phyloP scores from a whole-genome alignment of 2,113 vertebrate genomes.

The Lampris megalopsis region DNA sequence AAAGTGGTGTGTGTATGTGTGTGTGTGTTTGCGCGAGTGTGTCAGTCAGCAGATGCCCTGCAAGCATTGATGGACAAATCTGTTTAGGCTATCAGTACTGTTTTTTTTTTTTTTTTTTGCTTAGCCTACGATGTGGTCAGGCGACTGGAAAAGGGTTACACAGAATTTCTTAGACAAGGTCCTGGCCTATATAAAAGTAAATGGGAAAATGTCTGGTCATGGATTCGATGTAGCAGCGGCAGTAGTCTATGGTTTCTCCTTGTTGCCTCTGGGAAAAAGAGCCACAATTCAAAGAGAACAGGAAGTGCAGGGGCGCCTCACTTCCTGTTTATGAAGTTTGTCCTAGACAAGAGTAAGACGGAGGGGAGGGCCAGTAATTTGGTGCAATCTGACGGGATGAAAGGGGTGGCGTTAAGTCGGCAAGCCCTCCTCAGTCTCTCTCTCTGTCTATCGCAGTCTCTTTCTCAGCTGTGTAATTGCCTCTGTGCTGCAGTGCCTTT shows the following conservation, averaged over 20 bases:
- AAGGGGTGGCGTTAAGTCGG: constrained; percentile 33
- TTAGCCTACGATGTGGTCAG: constrained; percentile 32
- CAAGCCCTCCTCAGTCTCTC: constrained; percentile 3
- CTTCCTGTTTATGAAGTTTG: constrained; percentile 75
- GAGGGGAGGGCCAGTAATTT: constrained; percentile 31
- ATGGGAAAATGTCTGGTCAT: constrained; percentile 2
- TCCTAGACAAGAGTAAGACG: constrained; percentile 39
- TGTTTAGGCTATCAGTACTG: constrained; percentile 2
- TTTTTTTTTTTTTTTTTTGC: constrained; percentile 47
- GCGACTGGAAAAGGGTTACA: constrained; percentile 54
- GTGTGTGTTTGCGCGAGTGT: not conserved
- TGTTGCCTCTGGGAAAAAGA: constrained; percentile 57
- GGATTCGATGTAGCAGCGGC: not conserved
- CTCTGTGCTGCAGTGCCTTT: constrained; percentile 54
- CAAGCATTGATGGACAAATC: constrained; percentile 32
- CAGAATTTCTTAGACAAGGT: constrained; percentile 16
- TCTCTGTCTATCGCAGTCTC: not conserved
- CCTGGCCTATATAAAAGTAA: constrained; percentile 31
- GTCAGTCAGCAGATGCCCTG: constrained; percentile 48
- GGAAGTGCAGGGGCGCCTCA: constrained; percentile 73
- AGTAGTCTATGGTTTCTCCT: constrained; percentile 12
- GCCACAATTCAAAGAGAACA: constrained; percentile 63
- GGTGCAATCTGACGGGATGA: constrained; percentile 39
- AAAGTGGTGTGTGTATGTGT: too few relatives aligned
- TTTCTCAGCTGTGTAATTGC: constrained; percentile 42